Evolutionary conservation across 2,797 vertebrate species (phyloP).

Genomic region (Myripristis murdjan): DNA sequence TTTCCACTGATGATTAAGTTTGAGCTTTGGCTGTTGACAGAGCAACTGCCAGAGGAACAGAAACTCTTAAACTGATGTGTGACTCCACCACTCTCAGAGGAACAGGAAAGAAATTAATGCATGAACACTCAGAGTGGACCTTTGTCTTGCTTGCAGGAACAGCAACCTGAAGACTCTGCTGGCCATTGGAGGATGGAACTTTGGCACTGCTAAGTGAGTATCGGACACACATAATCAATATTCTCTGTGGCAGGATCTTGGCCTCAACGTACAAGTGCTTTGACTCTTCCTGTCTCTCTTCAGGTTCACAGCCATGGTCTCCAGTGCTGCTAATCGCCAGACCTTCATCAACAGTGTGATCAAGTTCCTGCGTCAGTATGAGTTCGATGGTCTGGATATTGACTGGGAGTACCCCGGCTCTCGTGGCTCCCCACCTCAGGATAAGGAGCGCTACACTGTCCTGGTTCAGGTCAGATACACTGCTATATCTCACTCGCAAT

Average conservation of each 20-base stretch:
- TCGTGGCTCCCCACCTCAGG: constrained; percentile 75
- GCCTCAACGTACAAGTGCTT: background rate
- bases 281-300: constrained; percentile 4
- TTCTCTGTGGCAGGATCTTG: background rate
- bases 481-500: background rate
- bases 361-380: constrained; percentile 80
- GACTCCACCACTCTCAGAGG: background rate
- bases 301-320: constrained; percentile 86
- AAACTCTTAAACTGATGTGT: no score
- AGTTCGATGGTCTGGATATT: constrained; percentile 88
- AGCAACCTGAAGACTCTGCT: constrained; percentile 87
- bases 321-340: constrained; percentile 73
- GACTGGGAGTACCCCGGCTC: constrained; percentile 86
- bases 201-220: constrained; percentile 79
- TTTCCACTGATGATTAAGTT: no score
- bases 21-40: no score
- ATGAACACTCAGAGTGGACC: background rate
- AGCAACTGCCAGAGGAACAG: no score
- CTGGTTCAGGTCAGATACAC: constrained; percentile 81
- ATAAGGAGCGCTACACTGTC: constrained; percentile 77
- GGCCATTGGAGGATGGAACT: constrained; percentile 88
- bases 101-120: background rate
- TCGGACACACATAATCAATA: background rate
- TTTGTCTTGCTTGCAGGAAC: constrained; percentile 72
- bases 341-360: constrained; percentile 85